These are phyloP conservation scores for Sussaba pulchella DNA, from an alignment of 2,888 invertebrate species.

Conservation along the genomic window DNA sequence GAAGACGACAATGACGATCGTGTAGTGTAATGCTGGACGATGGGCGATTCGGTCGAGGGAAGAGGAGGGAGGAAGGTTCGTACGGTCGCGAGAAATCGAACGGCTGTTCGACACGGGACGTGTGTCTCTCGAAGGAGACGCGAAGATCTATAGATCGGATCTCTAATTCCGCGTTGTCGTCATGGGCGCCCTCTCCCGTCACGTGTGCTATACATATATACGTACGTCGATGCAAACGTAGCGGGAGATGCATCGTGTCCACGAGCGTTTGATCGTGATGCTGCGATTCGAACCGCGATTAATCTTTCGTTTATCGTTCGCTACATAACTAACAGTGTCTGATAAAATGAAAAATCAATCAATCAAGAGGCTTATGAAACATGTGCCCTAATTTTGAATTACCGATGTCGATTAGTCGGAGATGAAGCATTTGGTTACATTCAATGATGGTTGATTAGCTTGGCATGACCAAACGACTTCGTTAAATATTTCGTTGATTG, in stretches of 20 bases:
- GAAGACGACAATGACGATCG: constrained; percentile 17
- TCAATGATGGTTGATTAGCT: too few species aligned
- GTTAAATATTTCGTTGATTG: too few species aligned
- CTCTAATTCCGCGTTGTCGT: constrained; percentile 76
- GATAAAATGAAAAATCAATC: background rate
- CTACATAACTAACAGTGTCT: background rate
- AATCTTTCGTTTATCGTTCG: background rate
- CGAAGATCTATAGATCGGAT: constrained; percentile 73
- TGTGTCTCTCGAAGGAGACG: constrained; percentile 48
- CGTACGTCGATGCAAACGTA: too few species aligned
- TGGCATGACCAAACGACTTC: too few species aligned
- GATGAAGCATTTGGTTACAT: too few species aligned
- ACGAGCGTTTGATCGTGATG: constrained; percentile 60
- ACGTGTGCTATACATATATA: too few species aligned
- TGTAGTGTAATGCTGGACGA: constrained; percentile 22
- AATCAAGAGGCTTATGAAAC: background rate
- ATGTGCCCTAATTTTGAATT: background rate
- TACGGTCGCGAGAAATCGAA: constrained; percentile 65
- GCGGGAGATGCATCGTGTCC: constrained; percentile 37
- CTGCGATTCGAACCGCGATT: constrained; percentile 40
- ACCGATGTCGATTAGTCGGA: background rate
- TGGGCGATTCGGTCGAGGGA: background rate
- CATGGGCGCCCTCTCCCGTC: constrained; percentile 59
- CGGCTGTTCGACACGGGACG: constrained; percentile 60
- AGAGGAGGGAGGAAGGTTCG: constrained; percentile 40